Evolutionary conservation across 2,797 vertebrate genomes (phyloP), one percentile per base, ranked within the genome.

Genomic region (Limosa lapponica): DNA sequence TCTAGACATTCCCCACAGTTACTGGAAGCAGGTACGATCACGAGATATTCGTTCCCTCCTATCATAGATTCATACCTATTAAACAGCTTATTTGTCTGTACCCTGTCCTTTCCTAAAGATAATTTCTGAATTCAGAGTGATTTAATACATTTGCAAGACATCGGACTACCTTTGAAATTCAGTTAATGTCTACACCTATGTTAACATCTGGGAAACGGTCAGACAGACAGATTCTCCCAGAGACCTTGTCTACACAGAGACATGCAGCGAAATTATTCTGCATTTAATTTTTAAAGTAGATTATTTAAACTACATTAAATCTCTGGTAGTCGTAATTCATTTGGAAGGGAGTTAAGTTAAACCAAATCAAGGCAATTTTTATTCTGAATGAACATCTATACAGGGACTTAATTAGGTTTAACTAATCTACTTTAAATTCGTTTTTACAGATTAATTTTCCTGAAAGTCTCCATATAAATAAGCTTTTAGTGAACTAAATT

Each of bases 221-320:
- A 86, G 77, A 75, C 43, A 93, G 46, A 90, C 9, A 82, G 43
- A 94, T 91, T 91, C 55, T 87, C 49, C 64, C 54, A 51, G 52
- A 74, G 65, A 83, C 22, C 32, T 9, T 66, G 46, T 58, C 65
- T 95, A 67, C 57, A 71, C 14, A 14, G 8, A 82, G 80, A 46
- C 58, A 90, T 32, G 37, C 24, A 91, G 66, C 14, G 86, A 86
- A 95, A 75, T 79, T 58, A 86, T 72, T 65, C 54, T 65, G 43
- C 32, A 87, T 93, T 97, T 90, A 91, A 89, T 90, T 95, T 78
- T 67, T 95, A 86, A 96, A 95, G 65, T 72, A 79, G 90, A 95
- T 97, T 96, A 95, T 88, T 90, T 91, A 95, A 97, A 95, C 88
- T 74, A 81, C 19, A 14, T 95, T 94, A 96, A 81, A 90, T 88